Conservation (phyloP, 1,140 invertebrate genomes). For the Hestina assimilis region DNA sequence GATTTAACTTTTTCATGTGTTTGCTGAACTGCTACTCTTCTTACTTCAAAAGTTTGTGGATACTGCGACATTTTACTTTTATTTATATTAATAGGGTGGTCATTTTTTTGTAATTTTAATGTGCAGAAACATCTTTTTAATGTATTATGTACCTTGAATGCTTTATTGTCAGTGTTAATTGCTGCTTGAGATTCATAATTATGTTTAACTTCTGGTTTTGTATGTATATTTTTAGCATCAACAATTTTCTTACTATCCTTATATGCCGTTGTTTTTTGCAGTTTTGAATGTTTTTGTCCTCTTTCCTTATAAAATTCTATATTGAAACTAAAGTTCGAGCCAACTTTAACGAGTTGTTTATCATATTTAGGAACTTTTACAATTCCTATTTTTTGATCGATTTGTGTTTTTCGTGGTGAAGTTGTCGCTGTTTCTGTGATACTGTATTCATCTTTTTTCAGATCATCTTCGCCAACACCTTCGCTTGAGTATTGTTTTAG, state of each 20-base stretch:
- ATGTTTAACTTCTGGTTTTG: not conserved
- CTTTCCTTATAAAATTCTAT: slow-evolving; percentile 48
- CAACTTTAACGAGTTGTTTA: slow-evolving; percentile 36
- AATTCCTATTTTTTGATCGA: slow-evolving; percentile 3
- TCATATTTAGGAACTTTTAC: slow-evolving; percentile 2
- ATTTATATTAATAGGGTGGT: slow-evolving; percentile 3
- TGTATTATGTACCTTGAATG: slow-evolving; percentile 21
- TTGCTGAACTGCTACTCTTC: slow-evolving; percentile 24
- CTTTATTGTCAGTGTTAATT: slow-evolving; percentile 17
- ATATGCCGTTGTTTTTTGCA: not conserved
- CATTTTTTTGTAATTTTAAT: slow-evolving; percentile 31
- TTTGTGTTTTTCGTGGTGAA: not conserved
- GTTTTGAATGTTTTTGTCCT: not conserved
- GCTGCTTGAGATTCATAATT: slow-evolving; percentile 20
- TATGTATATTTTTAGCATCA: not conserved
- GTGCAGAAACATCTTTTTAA: slow-evolving; percentile 44
- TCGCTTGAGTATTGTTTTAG: not conserved
- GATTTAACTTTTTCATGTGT: slow-evolving; percentile 16
- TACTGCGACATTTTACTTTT: not conserved
- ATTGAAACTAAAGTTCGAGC: slow-evolving; percentile 43
- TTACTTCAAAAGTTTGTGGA: slow-evolving; percentile 28
- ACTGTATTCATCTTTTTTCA: not conserved
- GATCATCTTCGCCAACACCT: too few species aligned
- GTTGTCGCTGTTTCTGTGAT: too few species aligned
- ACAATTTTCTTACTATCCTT: not conserved